Evolutionary conservation across 2,797 vertebrate species (phyloP).

Genomic region (Argyrosomus regius): DNA sequence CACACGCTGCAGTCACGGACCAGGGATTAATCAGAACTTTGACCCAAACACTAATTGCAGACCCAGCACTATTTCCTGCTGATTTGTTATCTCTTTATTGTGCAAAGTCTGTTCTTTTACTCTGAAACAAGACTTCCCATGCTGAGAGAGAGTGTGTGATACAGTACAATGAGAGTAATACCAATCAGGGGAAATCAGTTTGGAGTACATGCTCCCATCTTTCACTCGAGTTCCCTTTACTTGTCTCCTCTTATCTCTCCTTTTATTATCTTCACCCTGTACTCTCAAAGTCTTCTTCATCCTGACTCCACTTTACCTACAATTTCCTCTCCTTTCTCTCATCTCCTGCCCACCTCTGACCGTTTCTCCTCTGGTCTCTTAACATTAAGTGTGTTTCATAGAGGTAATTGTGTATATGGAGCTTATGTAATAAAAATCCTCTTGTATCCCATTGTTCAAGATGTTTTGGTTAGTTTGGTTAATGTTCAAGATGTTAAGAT

Average conservation of each 20-base stretch:
- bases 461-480: background rate
- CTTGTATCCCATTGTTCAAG: background rate
- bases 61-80: constrained; percentile 67
- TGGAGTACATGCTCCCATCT: constrained; percentile 38
- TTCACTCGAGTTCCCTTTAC: constrained; percentile 39
- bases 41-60: constrained; percentile 68
- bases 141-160: constrained; percentile 11
- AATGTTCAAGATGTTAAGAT: background rate
- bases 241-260: constrained; percentile 40
- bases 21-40: constrained; percentile 65
- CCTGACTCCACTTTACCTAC: constrained; percentile 44
- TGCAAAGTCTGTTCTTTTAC: constrained; percentile 56
- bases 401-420: constrained; percentile 32
- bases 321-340: constrained; percentile 36
- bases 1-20: constrained; percentile 14
- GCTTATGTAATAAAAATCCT: background rate
- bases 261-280: constrained; percentile 58
- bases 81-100: constrained; percentile 67
- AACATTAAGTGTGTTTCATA: constrained; percentile 5
- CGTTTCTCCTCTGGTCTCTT: background rate
- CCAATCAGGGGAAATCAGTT: constrained; percentile 61
- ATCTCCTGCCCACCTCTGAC: constrained; percentile 2
- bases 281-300: constrained; percentile 37
- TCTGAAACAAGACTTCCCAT: constrained; percentile 29
- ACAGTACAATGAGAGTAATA: constrained; percentile 31